A percentile compares a stretch with the other conserved stretches of the same genome.
Evolutionary conservation across 2,888 invertebrate species (phyloP).

Genomic region (Luffia ferchaultella): DNA sequence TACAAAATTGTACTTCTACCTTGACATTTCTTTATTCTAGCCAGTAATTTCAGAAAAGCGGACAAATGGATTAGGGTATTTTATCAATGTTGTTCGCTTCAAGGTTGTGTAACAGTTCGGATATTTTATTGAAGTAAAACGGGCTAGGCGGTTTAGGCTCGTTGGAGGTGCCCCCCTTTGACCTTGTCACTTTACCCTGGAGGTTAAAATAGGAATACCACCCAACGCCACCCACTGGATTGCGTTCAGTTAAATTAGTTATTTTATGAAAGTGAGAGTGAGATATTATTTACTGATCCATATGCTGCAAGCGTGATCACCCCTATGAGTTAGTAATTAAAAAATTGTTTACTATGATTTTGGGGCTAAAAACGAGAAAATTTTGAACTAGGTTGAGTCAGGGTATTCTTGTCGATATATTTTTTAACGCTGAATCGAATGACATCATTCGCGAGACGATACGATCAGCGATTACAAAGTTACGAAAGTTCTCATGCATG

Average conservation of each 20-base stretch:
- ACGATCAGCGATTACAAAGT: no score
- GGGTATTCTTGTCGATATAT: no score
- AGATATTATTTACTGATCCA: background rate
- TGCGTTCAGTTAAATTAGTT: background rate
- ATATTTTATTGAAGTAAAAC: conserved; percentile 10
- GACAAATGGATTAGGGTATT: conserved; percentile 6
- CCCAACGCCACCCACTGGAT: background rate
- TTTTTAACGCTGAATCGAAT: no score
- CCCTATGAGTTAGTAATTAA: no score
- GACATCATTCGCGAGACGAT: no score
- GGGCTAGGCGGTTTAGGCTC: background rate
- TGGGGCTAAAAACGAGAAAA: no score
- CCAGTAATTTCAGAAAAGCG: no score
- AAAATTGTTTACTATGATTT: no score
- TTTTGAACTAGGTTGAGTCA: no score
- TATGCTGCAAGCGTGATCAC: background rate
- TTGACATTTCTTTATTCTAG: no score
- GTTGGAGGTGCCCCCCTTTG: conserved; percentile 2
- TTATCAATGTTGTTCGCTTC: conserved; percentile 8
- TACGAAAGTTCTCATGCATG: no score
- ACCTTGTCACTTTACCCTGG: conserved; percentile 4
- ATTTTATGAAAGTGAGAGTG: background rate
- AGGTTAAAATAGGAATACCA: background rate
- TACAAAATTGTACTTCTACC: no score
- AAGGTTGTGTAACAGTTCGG: conserved; percentile 12